Percentiles rank a stretch among this genome's conserved stretches.
Conservation (phyloP, 2,888 invertebrate genomes). For the Tachina grossa region DNA sequence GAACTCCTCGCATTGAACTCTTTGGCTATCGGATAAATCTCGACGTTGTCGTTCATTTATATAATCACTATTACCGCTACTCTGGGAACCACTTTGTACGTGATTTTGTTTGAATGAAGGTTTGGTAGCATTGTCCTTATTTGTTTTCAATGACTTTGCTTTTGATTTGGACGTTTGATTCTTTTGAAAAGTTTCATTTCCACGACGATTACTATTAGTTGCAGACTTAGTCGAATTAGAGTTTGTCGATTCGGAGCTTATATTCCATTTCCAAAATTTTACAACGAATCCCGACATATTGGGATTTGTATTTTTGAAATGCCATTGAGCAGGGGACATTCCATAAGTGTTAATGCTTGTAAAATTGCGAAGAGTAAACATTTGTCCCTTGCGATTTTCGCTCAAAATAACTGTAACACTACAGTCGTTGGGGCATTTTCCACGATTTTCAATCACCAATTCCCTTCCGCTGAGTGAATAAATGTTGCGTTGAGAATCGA, state of each 20-base stretch:
- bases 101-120: constrained; percentile 68
- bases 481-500: constrained; percentile 85
- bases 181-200: constrained; percentile 68
- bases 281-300: constrained; percentile 89
- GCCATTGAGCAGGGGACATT: constrained; percentile 88
- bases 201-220: constrained; percentile 60
- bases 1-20: constrained; percentile 73
- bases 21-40: constrained; percentile 71
- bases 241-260: constrained; percentile 59
- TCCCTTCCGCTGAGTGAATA: constrained; percentile 86
- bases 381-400: constrained; percentile 84
- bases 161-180: constrained; percentile 73
- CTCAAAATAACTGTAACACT: constrained; percentile 86
- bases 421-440: constrained; percentile 88
- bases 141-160: constrained; percentile 71
- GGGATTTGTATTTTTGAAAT: constrained; percentile 83
- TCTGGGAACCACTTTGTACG: constrained; percentile 33
- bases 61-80: constrained; percentile 3
- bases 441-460: constrained; percentile 88
- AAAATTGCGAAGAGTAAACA: constrained; percentile 86
- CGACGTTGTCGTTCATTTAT: constrained; percentile 65
- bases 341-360: constrained; percentile 87
- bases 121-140: constrained; percentile 74
- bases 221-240: constrained; percentile 72
- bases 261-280: constrained; percentile 92